Conservation (phyloP, 2,888 invertebrate species). For the Papilio elwesi region DNA sequence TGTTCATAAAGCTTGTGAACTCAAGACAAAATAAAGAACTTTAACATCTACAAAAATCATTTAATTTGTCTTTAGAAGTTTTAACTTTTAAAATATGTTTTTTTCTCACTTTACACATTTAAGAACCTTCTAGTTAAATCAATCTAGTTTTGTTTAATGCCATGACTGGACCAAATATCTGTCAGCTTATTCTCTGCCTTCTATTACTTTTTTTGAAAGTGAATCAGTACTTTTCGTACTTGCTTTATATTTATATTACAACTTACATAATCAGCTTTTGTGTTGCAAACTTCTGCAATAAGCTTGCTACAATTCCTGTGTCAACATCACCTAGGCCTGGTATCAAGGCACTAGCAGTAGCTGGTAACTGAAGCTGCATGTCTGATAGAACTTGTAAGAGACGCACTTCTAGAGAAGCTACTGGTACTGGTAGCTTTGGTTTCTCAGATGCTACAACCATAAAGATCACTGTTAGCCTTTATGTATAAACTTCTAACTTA, state of each 20-base stretch:
- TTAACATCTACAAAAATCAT: too few relatives aligned
- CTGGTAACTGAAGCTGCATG: slow-evolving; percentile 77
- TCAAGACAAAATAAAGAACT: too few relatives aligned
- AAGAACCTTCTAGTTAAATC: too few relatives aligned
- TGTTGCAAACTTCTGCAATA: slow-evolving; percentile 78
- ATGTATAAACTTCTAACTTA: background rate
- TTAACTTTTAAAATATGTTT: background rate
- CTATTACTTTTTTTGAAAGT: too few relatives aligned
- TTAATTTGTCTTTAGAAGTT: background rate
- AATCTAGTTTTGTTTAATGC: too few relatives aligned
- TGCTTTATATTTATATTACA: too few relatives aligned
- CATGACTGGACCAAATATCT: too few relatives aligned
- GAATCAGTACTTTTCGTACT: too few relatives aligned
- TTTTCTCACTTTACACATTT: too few relatives aligned
- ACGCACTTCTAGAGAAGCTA: slow-evolving; percentile 71
- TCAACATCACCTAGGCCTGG: slow-evolving; percentile 77
- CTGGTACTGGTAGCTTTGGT: slow-evolving; percentile 59
- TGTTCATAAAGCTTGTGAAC: too few relatives aligned
- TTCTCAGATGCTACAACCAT: slow-evolving; percentile 56
- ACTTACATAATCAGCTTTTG: slow-evolving; percentile 79
- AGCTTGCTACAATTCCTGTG: slow-evolving; percentile 71
- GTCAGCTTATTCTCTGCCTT: too few relatives aligned
- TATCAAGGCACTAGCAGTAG: slow-evolving; percentile 71
- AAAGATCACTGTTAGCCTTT: background rate
- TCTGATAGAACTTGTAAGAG: slow-evolving; percentile 77